These are phyloP conservation scores for Pararge aegeria DNA, from an alignment of 1,140 invertebrate genomes.

Conservation along the genomic window DNA sequence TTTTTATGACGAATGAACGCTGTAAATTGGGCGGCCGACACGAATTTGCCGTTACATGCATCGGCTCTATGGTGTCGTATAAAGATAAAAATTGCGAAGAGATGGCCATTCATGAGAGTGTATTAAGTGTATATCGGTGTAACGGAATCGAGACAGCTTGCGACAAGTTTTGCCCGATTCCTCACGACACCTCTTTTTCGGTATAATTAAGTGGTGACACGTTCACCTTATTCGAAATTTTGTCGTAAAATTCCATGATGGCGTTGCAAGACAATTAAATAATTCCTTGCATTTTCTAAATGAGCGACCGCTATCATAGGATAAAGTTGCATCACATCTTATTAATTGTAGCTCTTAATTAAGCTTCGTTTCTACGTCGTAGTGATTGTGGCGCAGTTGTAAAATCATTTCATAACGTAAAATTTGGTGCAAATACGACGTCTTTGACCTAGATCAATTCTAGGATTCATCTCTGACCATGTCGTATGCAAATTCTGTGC, in stretches of 20 bases:
- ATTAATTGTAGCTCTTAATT: neutral
- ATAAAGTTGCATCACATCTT: constrained; percentile 15
- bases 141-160: constrained; percentile 36
- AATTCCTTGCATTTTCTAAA: constrained; percentile 8
- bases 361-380: neutral
- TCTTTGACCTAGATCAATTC: constrained; percentile 23
- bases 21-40: constrained; percentile 29
- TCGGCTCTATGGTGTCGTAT: constrained; percentile 22
- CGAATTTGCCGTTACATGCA: constrained; percentile 24
- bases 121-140: constrained; percentile 26
- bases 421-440: constrained; percentile 18
- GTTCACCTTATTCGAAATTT: constrained; percentile 24
- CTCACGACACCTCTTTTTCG: constrained; percentile 30
- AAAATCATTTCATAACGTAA: constrained; percentile 20
- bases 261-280: neutral
- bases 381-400: constrained; percentile 15
- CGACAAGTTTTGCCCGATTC: constrained; percentile 32
- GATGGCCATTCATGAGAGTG: constrained; percentile 30
- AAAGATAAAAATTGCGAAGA: constrained; percentile 29
- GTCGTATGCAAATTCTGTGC: neutral
- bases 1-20: constrained; percentile 17
- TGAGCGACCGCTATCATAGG: constrained; percentile 8
- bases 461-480: constrained; percentile 14
- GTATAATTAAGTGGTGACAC: constrained; percentile 38
- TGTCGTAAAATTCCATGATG: neutral